phyloP scores from a whole-genome alignment of 2,797 vertebrate genomes.

The Chaenodraco wilsoni region DNA sequence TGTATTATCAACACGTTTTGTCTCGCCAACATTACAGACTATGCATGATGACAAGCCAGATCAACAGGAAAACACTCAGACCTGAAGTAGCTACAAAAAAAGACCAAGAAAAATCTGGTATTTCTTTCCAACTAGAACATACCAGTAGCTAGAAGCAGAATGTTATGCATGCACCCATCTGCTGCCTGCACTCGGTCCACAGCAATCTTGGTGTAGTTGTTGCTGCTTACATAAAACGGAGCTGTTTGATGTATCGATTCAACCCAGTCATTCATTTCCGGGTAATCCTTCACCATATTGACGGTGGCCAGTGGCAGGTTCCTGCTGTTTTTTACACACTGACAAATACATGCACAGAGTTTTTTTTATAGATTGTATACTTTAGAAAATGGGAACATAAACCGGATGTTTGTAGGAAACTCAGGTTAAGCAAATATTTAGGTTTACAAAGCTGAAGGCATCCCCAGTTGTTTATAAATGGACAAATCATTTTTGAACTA shows the following conservation, averaged over 20 bases:
- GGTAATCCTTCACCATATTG: conserved; percentile 73
- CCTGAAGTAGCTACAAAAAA: not conserved
- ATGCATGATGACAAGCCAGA: not conserved
- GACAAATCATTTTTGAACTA: not conserved
- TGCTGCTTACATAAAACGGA: conserved; percentile 79
- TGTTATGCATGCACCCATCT: conserved; percentile 60
- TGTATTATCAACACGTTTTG: conserved; percentile 51
- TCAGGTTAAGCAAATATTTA: not conserved
- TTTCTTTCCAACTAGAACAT: conserved; percentile 17
- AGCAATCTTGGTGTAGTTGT: conserved; percentile 82
- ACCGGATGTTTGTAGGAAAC: not conserved
- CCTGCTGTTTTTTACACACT: conserved; percentile 81
- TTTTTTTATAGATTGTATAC: not conserved
- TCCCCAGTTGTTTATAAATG: not conserved
- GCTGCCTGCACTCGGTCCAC: conserved; percentile 78
- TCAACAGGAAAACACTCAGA: not conserved
- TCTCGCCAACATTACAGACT: not conserved
- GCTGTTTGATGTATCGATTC: conserved; percentile 62
- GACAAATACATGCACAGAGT: conserved; percentile 34
- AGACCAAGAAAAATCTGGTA: not conserved
- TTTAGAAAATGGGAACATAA: not conserved
- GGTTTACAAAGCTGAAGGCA: not conserved
- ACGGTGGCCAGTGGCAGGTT: conserved; percentile 65
- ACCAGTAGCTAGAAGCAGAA: conserved; percentile 85
- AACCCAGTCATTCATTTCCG: conserved; percentile 83